Evolutionary conservation across 64 coral and sea anemone species (phyloP).

Genomic region (Montipora efflorescens): DNA sequence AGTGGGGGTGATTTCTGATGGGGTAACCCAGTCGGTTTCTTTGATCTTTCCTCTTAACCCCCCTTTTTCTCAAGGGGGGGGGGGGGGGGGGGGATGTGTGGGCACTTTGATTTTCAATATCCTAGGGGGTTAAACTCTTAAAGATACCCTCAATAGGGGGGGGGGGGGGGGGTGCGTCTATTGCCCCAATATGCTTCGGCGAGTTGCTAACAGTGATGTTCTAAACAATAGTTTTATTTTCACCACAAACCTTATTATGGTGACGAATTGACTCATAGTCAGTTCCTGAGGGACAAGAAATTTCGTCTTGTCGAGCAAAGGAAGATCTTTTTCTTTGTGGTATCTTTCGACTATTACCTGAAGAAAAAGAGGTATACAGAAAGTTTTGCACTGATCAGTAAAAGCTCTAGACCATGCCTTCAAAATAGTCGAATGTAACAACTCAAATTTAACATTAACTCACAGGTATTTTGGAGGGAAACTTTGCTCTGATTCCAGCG

Average conservation of each 20-base stretch:
- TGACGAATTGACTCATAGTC: conserved; percentile 99
- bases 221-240: neutral
- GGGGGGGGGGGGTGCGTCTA: too few relatives aligned
- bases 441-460: conserved; percentile 9
- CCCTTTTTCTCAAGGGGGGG: too few relatives aligned
- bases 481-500: conserved; percentile 94
- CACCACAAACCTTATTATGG: conserved; percentile 83
- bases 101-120: too few relatives aligned
- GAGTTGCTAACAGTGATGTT: neutral
- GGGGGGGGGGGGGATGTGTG: too few relatives aligned
- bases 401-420: neutral
- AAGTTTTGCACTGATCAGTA: neutral
- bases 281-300: conserved; percentile 97
- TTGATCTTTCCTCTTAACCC: too few relatives aligned
- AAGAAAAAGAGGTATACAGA: neutral
- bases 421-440: neutral
- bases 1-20: too few relatives aligned
- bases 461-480: conserved; percentile 98
- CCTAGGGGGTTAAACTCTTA: too few relatives aligned
- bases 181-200: neutral
- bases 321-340: conserved; percentile 98
- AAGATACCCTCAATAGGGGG: too few relatives aligned
- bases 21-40: too few relatives aligned
- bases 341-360: conserved; percentile 99
- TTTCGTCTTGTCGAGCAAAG: conserved; percentile 95